These are phyloP conservation scores for Thysanoteuthis rhombus DNA, from an alignment of 2,888 invertebrate genomes.

Conservation along the genomic window DNA sequence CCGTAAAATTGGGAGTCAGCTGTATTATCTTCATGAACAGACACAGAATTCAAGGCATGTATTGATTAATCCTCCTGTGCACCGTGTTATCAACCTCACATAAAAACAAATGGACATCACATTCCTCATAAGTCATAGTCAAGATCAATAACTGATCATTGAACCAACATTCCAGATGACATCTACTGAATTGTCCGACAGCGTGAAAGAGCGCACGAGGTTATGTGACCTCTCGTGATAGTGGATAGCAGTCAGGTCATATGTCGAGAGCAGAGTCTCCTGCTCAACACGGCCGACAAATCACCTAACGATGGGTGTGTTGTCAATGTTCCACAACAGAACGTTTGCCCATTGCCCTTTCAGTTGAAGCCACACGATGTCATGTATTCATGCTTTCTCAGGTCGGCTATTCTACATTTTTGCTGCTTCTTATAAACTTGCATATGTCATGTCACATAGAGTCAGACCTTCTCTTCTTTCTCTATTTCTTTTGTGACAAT, in stretches of 20 bases:
- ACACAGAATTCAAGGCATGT: background rate
- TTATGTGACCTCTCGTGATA: background rate
- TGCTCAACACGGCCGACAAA: background rate
- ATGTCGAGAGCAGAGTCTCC: background rate
- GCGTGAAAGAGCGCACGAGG: background rate
- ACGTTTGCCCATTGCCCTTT: background rate
- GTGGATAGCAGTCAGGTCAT: background rate
- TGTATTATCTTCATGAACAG: no score
- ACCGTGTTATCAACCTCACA: background rate
- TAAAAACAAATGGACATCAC: background rate
- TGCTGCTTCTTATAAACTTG: background rate
- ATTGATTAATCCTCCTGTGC: background rate
- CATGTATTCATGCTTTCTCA: background rate
- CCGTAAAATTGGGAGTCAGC: no score
- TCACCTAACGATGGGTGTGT: background rate
- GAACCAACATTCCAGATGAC: background rate
- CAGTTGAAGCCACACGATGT: background rate
- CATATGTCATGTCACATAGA: no score
- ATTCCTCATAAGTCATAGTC: background rate
- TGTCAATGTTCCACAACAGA: background rate
- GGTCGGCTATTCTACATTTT: background rate
- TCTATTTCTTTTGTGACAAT: no score
- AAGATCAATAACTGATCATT: slow-evolving; percentile 14
- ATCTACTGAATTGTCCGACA: background rate
- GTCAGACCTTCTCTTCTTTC: no score